A percentile compares a stretch with the other conserved stretches of the same genome.
Evolutionary conservation across 1,140 invertebrate genomes (phyloP).

Genomic region (Temnothorax nylanderi): DNA sequence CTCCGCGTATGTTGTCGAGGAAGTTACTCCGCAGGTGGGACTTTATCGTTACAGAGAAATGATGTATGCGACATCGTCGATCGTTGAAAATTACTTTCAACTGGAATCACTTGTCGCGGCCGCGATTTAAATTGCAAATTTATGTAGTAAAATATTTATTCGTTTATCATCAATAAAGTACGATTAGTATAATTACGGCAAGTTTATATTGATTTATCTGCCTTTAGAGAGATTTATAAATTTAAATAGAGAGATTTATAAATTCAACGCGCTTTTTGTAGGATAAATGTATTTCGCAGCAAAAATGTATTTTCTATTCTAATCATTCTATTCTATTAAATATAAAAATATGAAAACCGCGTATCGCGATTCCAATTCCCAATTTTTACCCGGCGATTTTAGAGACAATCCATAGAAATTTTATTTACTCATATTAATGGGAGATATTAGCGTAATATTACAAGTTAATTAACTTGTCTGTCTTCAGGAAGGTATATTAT

Average conservation of each 20-base stretch:
- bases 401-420: too few species aligned
- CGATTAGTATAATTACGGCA: background rate
- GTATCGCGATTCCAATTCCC: too few species aligned
- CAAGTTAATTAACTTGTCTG: too few species aligned
- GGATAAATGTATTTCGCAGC: background rate
- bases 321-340: too few species aligned
- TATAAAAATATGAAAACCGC: too few species aligned
- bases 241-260: background rate
- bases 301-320: background rate
- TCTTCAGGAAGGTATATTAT: too few species aligned
- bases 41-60: constrained; percentile 53
- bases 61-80: constrained; percentile 38
- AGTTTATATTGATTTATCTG: background rate
- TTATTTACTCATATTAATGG: too few species aligned
- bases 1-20: constrained; percentile 58
- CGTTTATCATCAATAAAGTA: background rate
- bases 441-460: too few species aligned
- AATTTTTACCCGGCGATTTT: too few species aligned
- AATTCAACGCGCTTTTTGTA: background rate
- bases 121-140: constrained; percentile 16
- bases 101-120: background rate
- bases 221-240: background rate
- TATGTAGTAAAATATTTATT: background rate
- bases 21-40: constrained; percentile 60
- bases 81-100: constrained; percentile 16